Percentiles rank a stretch among this genome's conserved stretches.
These are phyloP conservation scores for Hydractinia symbiolongicarpus DNA, from an alignment of 30 jellyfish, hydroid and myxozoan species.

Conservation along the genomic window DNA sequence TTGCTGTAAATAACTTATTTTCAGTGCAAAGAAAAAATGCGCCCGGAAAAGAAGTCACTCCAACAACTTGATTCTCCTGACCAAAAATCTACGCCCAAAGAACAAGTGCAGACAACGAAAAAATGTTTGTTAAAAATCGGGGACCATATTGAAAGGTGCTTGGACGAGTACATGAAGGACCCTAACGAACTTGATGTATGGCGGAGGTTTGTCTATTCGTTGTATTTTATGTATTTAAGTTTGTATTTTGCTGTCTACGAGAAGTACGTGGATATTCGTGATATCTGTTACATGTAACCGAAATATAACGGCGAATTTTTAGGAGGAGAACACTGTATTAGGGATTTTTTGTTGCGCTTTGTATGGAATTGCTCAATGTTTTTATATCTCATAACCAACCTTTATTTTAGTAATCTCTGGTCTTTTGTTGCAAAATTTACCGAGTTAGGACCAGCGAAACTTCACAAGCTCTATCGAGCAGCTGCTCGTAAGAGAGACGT, in stretches of 20 bases:
- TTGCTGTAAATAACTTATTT: not conserved
- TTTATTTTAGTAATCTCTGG: conserved; percentile 72
- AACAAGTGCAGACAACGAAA: conserved; percentile 64
- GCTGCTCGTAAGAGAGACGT: conserved; percentile 75
- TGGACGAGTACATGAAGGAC: conserved; percentile 41
- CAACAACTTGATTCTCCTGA: conserved; percentile 83
- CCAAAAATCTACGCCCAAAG: conserved; percentile 57
- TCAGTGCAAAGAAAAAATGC: conserved; percentile 88
- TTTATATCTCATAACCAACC: not conserved
- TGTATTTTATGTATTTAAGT: not conserved
- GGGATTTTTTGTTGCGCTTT: too few species aligned
- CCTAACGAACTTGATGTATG: conserved; percentile 44
- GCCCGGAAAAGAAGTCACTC: conserved; percentile 78
- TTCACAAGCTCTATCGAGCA: conserved; percentile 65
- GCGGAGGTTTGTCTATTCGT: conserved; percentile 58
- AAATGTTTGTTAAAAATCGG: conserved; percentile 89
- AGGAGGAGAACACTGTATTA: too few species aligned
- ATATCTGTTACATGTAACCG: too few species aligned
- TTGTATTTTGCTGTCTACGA: not conserved
- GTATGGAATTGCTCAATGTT: too few species aligned
- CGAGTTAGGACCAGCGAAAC: conserved; percentile 73
- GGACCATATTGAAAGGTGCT: conserved; percentile 69
- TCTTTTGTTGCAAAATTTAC: conserved; percentile 89
- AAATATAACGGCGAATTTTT: too few species aligned
- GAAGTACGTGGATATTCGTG: too few species aligned